A percentile compares a stretch with the other conserved stretches of the same genome.
Conservation (phyloP, 2,113 vertebrate genomes). For the Poeciliopsis occidentalis region DNA sequence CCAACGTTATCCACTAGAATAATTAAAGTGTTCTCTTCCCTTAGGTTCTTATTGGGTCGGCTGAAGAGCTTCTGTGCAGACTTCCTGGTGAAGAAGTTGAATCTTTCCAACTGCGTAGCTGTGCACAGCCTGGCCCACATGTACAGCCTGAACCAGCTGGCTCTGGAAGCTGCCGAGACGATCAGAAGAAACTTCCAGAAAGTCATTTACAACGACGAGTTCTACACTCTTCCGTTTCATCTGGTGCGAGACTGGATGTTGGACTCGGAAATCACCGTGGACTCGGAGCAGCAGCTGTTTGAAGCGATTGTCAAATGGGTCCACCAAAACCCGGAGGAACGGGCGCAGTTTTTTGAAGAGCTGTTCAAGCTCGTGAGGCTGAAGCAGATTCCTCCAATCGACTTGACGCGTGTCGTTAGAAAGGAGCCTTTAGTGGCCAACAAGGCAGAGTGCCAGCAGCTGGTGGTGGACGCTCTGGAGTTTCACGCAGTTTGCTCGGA, state of each 20-base stretch:
- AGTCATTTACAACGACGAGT: slow-evolving; percentile 92
- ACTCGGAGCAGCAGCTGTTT: slow-evolving; percentile 91
- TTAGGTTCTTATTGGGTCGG: slow-evolving; percentile 89
- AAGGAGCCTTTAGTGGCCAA: slow-evolving; percentile 85
- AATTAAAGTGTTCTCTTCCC: neutral
- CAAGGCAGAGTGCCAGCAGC: slow-evolving; percentile 81
- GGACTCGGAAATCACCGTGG: slow-evolving; percentile 90
- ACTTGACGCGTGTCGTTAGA: slow-evolving; percentile 89
- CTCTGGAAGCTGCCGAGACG: slow-evolving; percentile 87
- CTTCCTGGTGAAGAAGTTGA: slow-evolving; percentile 94
- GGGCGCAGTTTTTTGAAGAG: slow-evolving; percentile 89
- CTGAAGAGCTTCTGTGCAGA: slow-evolving; percentile 93
- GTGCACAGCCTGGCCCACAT: slow-evolving; percentile 95
- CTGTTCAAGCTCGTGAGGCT: slow-evolving; percentile 90
- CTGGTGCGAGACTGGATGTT: slow-evolving; percentile 93
- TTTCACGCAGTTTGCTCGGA: slow-evolving; percentile 88
- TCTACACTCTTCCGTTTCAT: slow-evolving; percentile 91
- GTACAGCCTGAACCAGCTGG: slow-evolving; percentile 91
- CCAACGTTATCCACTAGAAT: neutral
- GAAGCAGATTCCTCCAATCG: slow-evolving; percentile 92
- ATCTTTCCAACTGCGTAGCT: slow-evolving; percentile 91
- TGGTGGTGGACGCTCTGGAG: slow-evolving; percentile 90
- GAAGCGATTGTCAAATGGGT: slow-evolving; percentile 93
- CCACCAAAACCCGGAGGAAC: slow-evolving; percentile 82
- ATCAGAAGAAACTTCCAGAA: slow-evolving; percentile 93